phyloP scores from a whole-genome alignment of 2,797 vertebrate species.

The Lithobates pipiens region DNA sequence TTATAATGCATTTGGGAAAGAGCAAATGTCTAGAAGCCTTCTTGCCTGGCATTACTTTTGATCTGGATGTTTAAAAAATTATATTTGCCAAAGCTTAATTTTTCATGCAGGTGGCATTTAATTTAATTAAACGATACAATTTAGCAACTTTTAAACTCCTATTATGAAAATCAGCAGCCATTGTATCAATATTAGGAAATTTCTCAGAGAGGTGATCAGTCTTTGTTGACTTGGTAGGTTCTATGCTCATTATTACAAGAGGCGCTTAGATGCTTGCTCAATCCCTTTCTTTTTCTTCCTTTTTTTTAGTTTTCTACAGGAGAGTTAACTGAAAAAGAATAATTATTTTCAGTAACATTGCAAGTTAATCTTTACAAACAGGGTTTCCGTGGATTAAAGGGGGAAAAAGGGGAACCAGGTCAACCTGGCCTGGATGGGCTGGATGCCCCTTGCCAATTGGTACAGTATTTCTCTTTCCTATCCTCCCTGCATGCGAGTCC shows the following conservation, averaged over 20 bases:
- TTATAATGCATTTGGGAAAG: conserved; percentile 73
- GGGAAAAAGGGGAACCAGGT: conserved; percentile 99
- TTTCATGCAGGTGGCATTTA: too few relatives aligned
- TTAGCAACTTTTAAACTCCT: neutral
- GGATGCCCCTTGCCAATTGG: conserved; percentile 99
- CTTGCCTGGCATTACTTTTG: neutral
- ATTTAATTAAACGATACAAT: too few relatives aligned
- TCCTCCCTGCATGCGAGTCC: conserved; percentile 87
- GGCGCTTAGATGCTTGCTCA: conserved; percentile 71
- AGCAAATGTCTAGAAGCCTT: conserved; percentile 69
- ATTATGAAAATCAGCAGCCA: neutral
- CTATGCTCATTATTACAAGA: too few relatives aligned
- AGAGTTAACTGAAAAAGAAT: conserved; percentile 68
- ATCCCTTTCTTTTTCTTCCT: conserved; percentile 67
- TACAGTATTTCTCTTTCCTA: conserved; percentile 99
- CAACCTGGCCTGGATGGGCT: conserved; percentile 99
- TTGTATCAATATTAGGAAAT: neutral
- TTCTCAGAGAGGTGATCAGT: neutral
- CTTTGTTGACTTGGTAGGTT: neutral
- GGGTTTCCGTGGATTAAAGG: conserved; percentile 99
- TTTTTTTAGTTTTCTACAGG: conserved; percentile 69
- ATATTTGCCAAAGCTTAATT: too few relatives aligned
- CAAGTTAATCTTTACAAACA: conserved; percentile 99
- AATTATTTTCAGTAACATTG: conserved; percentile 91
- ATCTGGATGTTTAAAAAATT: too few relatives aligned